phyloP scores from a whole-genome alignment of 2,797 vertebrate species.

The Margarornis squamiger region DNA sequence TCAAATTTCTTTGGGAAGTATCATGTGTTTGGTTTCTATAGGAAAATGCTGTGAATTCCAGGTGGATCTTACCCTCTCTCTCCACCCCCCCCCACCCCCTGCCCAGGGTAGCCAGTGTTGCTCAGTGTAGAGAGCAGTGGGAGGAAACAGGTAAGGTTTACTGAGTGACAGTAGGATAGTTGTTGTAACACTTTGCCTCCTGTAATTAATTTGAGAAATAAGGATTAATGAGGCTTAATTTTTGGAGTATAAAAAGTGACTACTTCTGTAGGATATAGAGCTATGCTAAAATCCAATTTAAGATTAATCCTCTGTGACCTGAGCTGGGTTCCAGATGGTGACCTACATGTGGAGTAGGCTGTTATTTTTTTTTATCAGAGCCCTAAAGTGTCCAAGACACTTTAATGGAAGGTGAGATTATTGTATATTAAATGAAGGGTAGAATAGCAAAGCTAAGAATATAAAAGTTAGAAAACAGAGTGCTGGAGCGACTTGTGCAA shows the following conservation, averaged over 20 bases:
- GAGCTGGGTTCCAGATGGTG: conserved; percentile 37
- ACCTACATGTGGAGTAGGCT: not conserved
- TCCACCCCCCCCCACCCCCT: too few relatives aligned
- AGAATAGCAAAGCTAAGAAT: not conserved
- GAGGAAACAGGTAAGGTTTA: not conserved
- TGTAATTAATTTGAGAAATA: not conserved
- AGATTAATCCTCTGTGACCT: not conserved
- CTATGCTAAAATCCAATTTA: not conserved
- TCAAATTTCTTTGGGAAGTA: not conserved
- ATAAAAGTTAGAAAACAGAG: not conserved
- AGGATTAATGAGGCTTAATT: not conserved
- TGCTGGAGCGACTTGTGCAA: not conserved
- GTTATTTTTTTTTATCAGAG: not conserved
- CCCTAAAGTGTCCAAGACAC: not conserved
- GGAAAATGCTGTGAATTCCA: not conserved
- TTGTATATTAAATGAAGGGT: not conserved
- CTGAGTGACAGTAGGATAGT: not conserved
- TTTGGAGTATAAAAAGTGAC: not conserved
- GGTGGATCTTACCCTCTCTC: not conserved
- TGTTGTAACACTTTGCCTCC: not conserved
- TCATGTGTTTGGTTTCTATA: not conserved
- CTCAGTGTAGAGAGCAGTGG: not conserved
- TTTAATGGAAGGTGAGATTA: not conserved
- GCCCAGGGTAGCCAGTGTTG: not conserved
- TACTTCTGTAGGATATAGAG: not conserved